Evolutionary conservation across 2,888 invertebrate genomes (phyloP).

Genomic region (Chrysina gloriosa): DNA sequence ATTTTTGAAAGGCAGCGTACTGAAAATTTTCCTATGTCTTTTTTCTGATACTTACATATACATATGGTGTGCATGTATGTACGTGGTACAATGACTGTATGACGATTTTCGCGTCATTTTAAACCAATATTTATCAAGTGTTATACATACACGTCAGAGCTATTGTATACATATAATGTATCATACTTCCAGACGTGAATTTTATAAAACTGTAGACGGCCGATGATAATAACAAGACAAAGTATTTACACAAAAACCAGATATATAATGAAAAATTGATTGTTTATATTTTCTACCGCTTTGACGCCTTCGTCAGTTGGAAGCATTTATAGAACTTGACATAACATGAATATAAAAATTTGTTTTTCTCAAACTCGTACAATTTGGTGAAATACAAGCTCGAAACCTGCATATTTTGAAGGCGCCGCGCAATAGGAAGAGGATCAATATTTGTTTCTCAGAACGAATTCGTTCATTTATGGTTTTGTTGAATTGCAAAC

Average conservation of each 20-base stretch:
- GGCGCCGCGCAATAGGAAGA: too few relatives aligned
- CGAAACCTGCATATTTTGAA: too few relatives aligned
- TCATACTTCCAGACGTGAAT: slow-evolving; percentile 5
- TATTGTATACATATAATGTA: slow-evolving; percentile 7
- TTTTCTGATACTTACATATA: neutral
- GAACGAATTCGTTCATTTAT: too few relatives aligned
- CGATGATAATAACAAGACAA: neutral
- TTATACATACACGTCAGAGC: slow-evolving; percentile 12
- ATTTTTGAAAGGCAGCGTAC: too few relatives aligned
- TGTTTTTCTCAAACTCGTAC: too few relatives aligned
- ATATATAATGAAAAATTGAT: neutral
- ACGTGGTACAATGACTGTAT: neutral
- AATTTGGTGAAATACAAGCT: too few relatives aligned
- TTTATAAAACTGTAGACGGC: neutral
- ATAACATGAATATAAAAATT: neutral
- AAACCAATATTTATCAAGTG: slow-evolving; percentile 12
- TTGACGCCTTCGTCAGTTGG: neutral
- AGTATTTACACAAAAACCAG: neutral
- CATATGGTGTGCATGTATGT: neutral
- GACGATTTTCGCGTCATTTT: slow-evolving; percentile 23
- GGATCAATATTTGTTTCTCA: too few relatives aligned
- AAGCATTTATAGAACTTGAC: neutral
- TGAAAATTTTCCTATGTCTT: too few relatives aligned
- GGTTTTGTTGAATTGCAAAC: too few relatives aligned
- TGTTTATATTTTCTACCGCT: neutral